A percentile compares a stretch with the other conserved stretches of the same genome.
Evolutionary conservation across 2,113 vertebrate species (phyloP).

Genomic region (Atherinomorus stipes): DNA sequence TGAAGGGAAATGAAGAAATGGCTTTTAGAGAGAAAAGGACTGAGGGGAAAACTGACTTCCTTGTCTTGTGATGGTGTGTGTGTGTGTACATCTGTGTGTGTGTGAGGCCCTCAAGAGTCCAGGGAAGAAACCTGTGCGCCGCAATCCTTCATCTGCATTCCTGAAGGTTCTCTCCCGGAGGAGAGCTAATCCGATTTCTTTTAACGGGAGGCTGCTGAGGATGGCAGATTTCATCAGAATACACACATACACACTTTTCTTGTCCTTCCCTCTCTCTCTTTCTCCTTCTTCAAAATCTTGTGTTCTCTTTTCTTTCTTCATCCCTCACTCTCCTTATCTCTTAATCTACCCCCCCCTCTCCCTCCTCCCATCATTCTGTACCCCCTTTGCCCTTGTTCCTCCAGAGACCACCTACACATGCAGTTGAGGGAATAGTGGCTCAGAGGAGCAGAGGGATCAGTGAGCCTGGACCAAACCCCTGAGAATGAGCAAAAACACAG

Average conservation of each 20-base stretch:
- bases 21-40: slow-evolving; percentile 54
- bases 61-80: slow-evolving; percentile 35
- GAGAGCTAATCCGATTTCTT: slow-evolving; percentile 81
- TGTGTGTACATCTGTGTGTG: slow-evolving; percentile 21
- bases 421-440: slow-evolving; percentile 46
- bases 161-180: slow-evolving; percentile 76
- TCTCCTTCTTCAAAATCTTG: slow-evolving; percentile 32
- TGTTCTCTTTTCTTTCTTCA: slow-evolving; percentile 26
- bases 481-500: slow-evolving; percentile 42
- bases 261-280: slow-evolving; percentile 41
- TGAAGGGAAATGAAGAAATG: slow-evolving; percentile 60
- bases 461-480: slow-evolving; percentile 26
- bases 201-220: slow-evolving; percentile 79
- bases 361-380: slow-evolving; percentile 28
- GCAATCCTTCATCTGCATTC: slow-evolving; percentile 81
- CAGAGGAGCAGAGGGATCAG: slow-evolving; percentile 50
- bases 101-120: slow-evolving; percentile 48
- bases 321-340: slow-evolving; percentile 50
- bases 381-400: slow-evolving; percentile 56
- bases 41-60: slow-evolving; percentile 33
- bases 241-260: slow-evolving; percentile 48
- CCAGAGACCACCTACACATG: slow-evolving; percentile 40
- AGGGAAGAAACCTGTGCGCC: slow-evolving; percentile 68
- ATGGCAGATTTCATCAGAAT: slow-evolving; percentile 80
- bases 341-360: slow-evolving; percentile 36